These are phyloP conservation scores for Coelinius sp. DNA, from an alignment of 2,888 invertebrate species.

Conservation along the genomic window DNA sequence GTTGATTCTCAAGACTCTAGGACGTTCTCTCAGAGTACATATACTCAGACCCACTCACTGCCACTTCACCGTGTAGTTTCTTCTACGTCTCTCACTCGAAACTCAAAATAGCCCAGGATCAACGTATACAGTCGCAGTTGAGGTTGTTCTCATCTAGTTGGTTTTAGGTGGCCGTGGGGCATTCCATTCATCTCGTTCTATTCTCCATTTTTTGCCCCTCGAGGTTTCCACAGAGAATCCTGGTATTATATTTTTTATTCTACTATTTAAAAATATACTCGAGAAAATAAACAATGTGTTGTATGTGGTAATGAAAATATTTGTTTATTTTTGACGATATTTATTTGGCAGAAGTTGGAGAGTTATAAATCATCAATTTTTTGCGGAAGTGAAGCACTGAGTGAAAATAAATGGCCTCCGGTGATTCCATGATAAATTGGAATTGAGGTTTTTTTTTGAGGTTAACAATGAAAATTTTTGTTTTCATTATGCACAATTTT, in stretches of 20 bases:
- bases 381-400: too few species aligned
- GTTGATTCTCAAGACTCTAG: constrained; percentile 25
- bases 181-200: neutral
- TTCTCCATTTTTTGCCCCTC: constrained; percentile 4
- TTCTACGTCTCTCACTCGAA: constrained; percentile 14
- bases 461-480: too few species aligned
- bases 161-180: constrained; percentile 15
- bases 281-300: neutral
- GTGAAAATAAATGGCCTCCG: too few species aligned
- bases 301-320: neutral
- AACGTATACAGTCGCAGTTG: constrained; percentile 16
- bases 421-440: too few species aligned
- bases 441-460: too few species aligned
- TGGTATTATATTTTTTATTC: neutral
- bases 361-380: too few species aligned
- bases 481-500: too few species aligned
- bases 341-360: too few species aligned
- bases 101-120: constrained; percentile 30
- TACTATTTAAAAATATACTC: neutral
- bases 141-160: constrained; percentile 20
- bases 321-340: neutral
- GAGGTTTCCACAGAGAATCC: neutral
- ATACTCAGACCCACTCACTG: constrained; percentile 6
- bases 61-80: constrained; percentile 10
- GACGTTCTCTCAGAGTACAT: constrained; percentile 9